phyloP scores from a whole-genome alignment of 2,888 invertebrate species.

The Magallana nippona region DNA sequence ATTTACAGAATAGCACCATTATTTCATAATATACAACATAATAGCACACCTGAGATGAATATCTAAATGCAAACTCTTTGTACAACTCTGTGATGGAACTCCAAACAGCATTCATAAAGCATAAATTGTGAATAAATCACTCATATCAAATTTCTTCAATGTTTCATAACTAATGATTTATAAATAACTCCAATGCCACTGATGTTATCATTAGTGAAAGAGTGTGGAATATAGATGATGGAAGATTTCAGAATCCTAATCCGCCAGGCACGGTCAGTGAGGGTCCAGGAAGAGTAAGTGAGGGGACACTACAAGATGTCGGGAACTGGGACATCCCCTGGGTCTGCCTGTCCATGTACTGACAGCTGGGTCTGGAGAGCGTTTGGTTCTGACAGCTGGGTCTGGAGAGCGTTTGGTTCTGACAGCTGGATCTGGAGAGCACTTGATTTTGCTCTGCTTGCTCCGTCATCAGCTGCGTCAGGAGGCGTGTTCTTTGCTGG shows the following conservation, averaged over 20 bases:
- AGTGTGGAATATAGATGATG: too few species aligned
- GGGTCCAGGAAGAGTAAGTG: neutral
- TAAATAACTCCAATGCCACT: too few species aligned
- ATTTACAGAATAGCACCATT: constrained; percentile 18
- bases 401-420: neutral
- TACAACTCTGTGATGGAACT: too few species aligned
- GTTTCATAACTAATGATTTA: too few species aligned
- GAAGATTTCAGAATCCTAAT: neutral
- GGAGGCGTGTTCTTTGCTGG: neutral
- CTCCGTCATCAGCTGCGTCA: neutral
- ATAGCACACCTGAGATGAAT: neutral
- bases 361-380: constrained; percentile 1
- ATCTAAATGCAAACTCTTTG: too few species aligned
- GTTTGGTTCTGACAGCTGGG: neutral
- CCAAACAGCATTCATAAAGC: too few species aligned
- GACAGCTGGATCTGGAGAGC: neutral
- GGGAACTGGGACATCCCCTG: neutral
- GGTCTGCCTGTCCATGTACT: neutral
- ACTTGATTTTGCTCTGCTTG: neutral
- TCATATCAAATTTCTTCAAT: too few species aligned
- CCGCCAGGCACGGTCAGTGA: neutral
- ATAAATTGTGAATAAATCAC: too few species aligned
- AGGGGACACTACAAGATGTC: neutral
- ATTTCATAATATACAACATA: neutral
- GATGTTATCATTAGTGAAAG: too few species aligned